Evolutionary conservation across 2,113 vertebrate genomes (phyloP).

Genomic region (Globicephala melas): DNA sequence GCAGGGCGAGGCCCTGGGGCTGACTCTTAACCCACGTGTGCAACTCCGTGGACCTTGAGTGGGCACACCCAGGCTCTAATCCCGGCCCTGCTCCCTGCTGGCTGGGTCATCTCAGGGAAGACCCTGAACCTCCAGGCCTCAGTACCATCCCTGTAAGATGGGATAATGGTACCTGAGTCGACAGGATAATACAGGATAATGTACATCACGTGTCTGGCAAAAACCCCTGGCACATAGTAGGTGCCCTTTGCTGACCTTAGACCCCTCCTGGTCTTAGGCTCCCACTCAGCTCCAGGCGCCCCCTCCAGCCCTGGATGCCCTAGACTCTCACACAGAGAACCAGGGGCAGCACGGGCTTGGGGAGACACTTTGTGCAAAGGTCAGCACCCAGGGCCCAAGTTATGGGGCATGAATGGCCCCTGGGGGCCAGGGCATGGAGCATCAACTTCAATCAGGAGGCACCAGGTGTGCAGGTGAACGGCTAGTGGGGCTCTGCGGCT

Average conservation of each 20-base stretch:
- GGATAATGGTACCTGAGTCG: fast-evolving
- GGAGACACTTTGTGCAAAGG: not conserved
- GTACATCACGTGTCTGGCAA: fast-evolving
- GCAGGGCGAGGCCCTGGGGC: not conserved
- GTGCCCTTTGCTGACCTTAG: not conserved
- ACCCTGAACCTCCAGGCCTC: not conserved
- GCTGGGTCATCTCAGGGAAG: not conserved
- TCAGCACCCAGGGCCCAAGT: not conserved
- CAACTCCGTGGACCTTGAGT: fast-evolving
- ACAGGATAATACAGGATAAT: too few relatives aligned
- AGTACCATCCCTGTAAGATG: not conserved
- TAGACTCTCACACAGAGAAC: not conserved
- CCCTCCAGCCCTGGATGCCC: not conserved
- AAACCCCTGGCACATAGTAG: not conserved
- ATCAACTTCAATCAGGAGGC: not conserved
- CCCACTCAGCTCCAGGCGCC: not conserved
- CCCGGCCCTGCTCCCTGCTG: not conserved
- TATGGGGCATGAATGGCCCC: not conserved
- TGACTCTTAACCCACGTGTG: too few relatives aligned
- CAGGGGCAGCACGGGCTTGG: not conserved
- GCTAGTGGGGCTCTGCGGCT: fast-evolving
- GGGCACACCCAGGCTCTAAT: not conserved
- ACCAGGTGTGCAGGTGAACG: fast-evolving
- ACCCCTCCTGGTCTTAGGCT: fast-evolving
- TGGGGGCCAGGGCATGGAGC: fast-evolving